phyloP scores from a whole-genome alignment of 2,888 invertebrate species.

The Melanostoma scalare region DNA sequence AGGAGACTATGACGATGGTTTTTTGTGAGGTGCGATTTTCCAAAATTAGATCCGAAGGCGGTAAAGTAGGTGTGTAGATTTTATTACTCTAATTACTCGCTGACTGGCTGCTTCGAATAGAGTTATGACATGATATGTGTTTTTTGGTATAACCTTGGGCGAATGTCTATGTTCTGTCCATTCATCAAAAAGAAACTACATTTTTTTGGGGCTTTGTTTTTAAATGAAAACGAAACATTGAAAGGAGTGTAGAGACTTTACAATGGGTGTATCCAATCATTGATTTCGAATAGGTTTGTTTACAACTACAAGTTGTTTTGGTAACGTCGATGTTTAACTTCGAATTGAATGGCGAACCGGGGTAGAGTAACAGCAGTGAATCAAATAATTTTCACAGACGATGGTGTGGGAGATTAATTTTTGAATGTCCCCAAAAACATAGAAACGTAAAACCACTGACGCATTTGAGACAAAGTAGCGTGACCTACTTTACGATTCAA shows the following conservation, averaged over 20 bases:
- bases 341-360: not conserved
- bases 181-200: constrained; percentile 9
- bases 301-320: not conserved
- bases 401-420: too few relatives aligned
- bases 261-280: not conserved
- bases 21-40: constrained; percentile 48
- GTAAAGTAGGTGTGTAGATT: constrained; percentile 60
- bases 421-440: too few relatives aligned
- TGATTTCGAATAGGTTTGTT: not conserved
- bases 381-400: too few relatives aligned
- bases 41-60: constrained; percentile 48
- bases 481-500: too few relatives aligned
- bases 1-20: not conserved
- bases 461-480: too few relatives aligned
- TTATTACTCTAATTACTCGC: constrained; percentile 67
- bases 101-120: constrained; percentile 36
- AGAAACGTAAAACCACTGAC: too few relatives aligned
- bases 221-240: not conserved
- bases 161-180: not conserved
- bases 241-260: constrained; percentile 5
- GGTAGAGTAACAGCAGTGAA: too few relatives aligned
- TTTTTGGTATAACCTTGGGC: constrained; percentile 15
- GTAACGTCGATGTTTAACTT: not conserved
- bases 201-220: not conserved
- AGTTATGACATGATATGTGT: constrained; percentile 41